Base-by-base conservation (phyloP, 2,888 invertebrate genomes). In the Polydrusus pterygomalis region DNA sequence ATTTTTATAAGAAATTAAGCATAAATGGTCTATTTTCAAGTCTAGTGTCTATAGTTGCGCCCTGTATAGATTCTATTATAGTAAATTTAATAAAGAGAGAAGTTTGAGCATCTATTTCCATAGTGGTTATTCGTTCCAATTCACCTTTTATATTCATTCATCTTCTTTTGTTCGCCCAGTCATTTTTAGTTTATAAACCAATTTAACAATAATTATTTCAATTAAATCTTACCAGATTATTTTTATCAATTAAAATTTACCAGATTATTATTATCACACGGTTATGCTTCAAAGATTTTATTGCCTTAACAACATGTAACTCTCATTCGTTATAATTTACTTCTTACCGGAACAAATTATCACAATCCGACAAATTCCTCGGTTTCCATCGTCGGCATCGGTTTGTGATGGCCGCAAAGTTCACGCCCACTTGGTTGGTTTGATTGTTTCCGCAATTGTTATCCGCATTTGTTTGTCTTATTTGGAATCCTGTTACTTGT, bases 311-410 rank as follows among this genome's bases (percentile, higher is more conserved):
- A 63, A 25, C 10, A 63, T 63, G 2, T 43, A 25, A 20, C 47
- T 58, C 38, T 40, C 63, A 49, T 70, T 63, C 40, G 70, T 62
- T 54, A 70, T 70, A 70, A 70, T 67, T 68, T 51, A 60, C 73
- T 47, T 60, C 43, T 67, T 75, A 68, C 67, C 71, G 75, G 75
- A 75, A 75, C 75, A 75, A 75, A 75, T 75, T 75, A 68, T 64
- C 38, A 65, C 71, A 71, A 75, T 75, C 71, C 67, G 51, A 75
- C 75, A 68, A 75, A 71, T 71, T 75, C 68, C 69, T 75, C 43
- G 60, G 43, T 65, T 68, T 62, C 62, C 62, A 54, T 69, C 64
- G 63, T 54, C 64, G 64, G 34, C 60, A 49, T 45, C 58, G 65
- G 72, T 70, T 54, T 70, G 71, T 49, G 71, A 75, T 75, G 75